A percentile compares a stretch with the other conserved stretches of the same genome.
phyloP scores from a whole-genome alignment of 2,113 vertebrate species.

The Poeciliopsis prolifica region DNA sequence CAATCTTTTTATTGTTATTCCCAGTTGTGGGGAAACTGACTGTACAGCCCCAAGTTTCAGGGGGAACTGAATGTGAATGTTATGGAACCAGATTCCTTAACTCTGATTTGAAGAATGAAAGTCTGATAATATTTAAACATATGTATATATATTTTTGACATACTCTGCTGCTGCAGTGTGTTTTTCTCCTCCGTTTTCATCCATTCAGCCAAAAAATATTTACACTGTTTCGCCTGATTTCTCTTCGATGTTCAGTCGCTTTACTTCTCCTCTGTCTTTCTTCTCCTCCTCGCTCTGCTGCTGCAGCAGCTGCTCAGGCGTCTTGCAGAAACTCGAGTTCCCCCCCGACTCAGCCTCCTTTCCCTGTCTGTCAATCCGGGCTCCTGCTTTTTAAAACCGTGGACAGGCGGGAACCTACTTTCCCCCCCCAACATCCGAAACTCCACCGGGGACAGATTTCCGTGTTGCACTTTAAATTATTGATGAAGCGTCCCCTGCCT shows the following conservation, averaged over 20 bases:
- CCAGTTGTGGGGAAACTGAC: not conserved
- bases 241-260: not conserved
- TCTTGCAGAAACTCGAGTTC: constrained; percentile 13
- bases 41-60: not conserved
- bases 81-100: not conserved
- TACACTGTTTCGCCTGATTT: not conserved
- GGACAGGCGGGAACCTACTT: constrained; percentile 26
- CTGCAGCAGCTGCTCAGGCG: not conserved
- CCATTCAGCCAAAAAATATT: not conserved
- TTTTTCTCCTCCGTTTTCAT: not conserved
- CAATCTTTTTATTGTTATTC: too few species aligned
- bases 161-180: not conserved
- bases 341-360: not conserved
- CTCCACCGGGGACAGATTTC: constrained; percentile 44
- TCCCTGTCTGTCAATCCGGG: not conserved
- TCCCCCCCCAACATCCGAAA: not conserved
- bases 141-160: not conserved
- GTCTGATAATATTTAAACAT: not conserved
- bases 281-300: constrained; percentile 14
- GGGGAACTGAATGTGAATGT: too few species aligned
- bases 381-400: constrained; percentile 7
- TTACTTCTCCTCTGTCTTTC: not conserved
- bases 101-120: not conserved
- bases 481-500: constrained; percentile 36
- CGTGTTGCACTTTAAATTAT: constrained; percentile 47